Base-by-base conservation (phyloP, 2,113 vertebrate genomes). In the Fulmarus glacialis region DNA sequence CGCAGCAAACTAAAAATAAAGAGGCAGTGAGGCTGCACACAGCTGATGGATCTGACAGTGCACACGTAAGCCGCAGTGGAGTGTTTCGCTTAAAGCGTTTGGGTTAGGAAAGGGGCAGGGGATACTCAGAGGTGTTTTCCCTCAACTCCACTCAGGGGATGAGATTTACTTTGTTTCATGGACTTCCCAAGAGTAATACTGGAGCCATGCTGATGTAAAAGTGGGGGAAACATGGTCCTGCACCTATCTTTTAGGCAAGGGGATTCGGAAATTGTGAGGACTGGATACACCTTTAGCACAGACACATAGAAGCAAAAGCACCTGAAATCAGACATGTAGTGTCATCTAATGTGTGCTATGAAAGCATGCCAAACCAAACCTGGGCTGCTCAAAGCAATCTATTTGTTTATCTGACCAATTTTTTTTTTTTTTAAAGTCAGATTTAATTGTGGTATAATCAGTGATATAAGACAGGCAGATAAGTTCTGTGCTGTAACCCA, bases 1-100 rank as follows among this genome's bases (percentile, higher is more conserved):
- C 79, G 67, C 85, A 79, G 72, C 82, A 89, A 84, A 80, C 93
- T 96, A 82, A 96, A 98, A 97, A 94, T 95, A 97, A 88, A 87
- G 40, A 82, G 66, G 26, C 30, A 58, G n/a, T 22, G 16, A 89
- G 83, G 36, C 53, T 77, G 36, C 52, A 34, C 21, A 15, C 4
- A n/a, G 59, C 58, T 64, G 59, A 8, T 53, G 45, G 40, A 42
- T 90, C 89, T 89, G 96, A 58, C 34, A 8, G 13, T 20, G 38
- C 71, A 73, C 91, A 58, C 56, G 24, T 8, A 16, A 1, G 3
- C 64, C 3, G 3, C 70, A 60, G 42, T 2, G 21, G 50, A 93
- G 66, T 20, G 40, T 52, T 93, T 47, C 48, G 29, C 43, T 86
- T 86, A 34, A 85, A 83, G 38, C 10, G 0, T 66, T 77, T 45